Conservation (phyloP, 1,140 invertebrate species). For the Armadillidium nasatum region DNA sequence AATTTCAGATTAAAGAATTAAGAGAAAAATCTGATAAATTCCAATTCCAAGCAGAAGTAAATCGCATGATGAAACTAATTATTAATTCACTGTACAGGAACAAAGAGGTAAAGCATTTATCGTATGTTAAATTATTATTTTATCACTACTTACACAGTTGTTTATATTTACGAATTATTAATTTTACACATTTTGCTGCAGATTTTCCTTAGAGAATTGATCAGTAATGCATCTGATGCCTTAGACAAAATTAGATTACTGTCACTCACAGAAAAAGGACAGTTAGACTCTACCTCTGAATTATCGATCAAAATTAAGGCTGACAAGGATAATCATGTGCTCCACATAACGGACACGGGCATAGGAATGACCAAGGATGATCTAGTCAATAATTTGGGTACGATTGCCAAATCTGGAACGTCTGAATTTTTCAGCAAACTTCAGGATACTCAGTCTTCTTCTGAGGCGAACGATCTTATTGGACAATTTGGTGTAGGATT, state of each 20-base stretch:
- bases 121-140: no score
- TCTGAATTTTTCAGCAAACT: conserved; percentile 95
- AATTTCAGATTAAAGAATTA: conserved; percentile 79
- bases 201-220: conserved; percentile 95
- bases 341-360: conserved; percentile 95
- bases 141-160: no score
- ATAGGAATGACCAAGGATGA: conserved; percentile 97
- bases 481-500: conserved; percentile 97
- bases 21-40: conserved; percentile 87
- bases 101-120: conserved; percentile 68
- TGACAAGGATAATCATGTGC: conserved; percentile 87
- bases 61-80: conserved; percentile 99
- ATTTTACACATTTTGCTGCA: conserved; percentile 50
- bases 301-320: conserved; percentile 90
- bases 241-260: conserved; percentile 91
- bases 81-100: conserved; percentile 98
- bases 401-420: conserved; percentile 98
- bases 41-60: conserved; percentile 92
- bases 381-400: conserved; percentile 93
- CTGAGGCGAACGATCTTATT: conserved; percentile 79
- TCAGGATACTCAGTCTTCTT: conserved; percentile 53
- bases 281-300: conserved; percentile 73
- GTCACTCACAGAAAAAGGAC: conserved; percentile 77
- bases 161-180: no score
- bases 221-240: conserved; percentile 94